These are phyloP conservation scores for Oopsacas minuta DNA, from an alignment of 37 sponge, comb jelly and placozoan genomes.

Conservation along the genomic window DNA sequence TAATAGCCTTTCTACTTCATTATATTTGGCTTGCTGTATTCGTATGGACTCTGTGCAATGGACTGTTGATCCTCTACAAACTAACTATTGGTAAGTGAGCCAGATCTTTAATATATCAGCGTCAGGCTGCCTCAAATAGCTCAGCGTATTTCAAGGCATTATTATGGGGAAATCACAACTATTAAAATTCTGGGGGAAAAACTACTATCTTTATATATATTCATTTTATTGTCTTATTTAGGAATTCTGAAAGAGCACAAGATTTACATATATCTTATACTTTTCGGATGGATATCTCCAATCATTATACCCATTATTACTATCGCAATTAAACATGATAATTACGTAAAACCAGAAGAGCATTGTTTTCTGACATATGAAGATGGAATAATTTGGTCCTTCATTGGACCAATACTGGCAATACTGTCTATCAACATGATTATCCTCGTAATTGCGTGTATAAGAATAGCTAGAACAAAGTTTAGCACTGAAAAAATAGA, in stretches of 20 bases:
- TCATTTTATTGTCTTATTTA: too few relatives aligned
- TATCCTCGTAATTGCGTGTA: background rate
- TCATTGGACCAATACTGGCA: background rate
- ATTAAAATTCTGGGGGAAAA: too few relatives aligned
- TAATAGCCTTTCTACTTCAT: background rate
- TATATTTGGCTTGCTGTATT: constrained; percentile 4
- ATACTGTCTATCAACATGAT: background rate
- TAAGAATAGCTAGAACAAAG: background rate
- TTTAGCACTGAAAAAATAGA: background rate
- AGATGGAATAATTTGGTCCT: constrained; percentile 7
- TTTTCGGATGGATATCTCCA: constrained; percentile 1
- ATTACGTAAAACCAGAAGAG: background rate
- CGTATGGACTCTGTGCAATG: constrained; percentile 15
- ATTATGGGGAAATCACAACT: too few relatives aligned
- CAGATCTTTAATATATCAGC: too few relatives aligned
- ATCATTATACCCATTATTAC: constrained; percentile 13
- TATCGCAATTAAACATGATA: background rate
- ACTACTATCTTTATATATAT: too few relatives aligned
- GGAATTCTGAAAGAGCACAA: background rate
- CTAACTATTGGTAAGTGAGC: background rate
- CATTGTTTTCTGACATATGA: constrained; percentile 7
- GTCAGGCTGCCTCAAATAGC: too few relatives aligned
- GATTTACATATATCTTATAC: background rate
- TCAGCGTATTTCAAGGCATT: too few relatives aligned
- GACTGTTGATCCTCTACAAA: background rate